Base-by-base conservation (phyloP, 2,888 invertebrate genomes). In the Chloroclysta siterata region DNA sequence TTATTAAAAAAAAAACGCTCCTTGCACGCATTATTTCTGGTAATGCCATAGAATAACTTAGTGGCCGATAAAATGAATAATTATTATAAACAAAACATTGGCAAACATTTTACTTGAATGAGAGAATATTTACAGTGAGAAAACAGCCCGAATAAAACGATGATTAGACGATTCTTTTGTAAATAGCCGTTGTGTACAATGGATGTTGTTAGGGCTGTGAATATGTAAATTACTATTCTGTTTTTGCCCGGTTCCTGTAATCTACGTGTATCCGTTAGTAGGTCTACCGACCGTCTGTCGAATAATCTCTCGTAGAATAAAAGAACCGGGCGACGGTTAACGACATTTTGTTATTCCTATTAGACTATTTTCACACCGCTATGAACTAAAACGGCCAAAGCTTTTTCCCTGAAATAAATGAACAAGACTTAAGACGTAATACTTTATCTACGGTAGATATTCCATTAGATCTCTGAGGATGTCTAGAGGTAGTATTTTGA, bases 191-290 rank as follows among this genome's bases (percentile, higher is more conserved):
- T 46, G 53, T 79, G 79, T 28, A 8, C 17, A 52, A 39, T 41
- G 79, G 33, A 81, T 78, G 85, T 83, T 79, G 83, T 83, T 82
- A 87, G 85, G 90, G 90, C 90, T 90, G 90, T 91, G 90, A 90
- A 88, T 87, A 85, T 87, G 81, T 87, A 85, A 76, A 84, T 81
- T 76, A 79, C 70, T 76, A 72, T 75, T 77, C 75, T 80, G 79
- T 81, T 78, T 74, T 83, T 76, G 69, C 10, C 36, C 81, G 76
- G 77, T 78, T 48, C 68, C 11, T 11, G 1, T 11, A 11, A 39
- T 39, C 36, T 39, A 11, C 36, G 6, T 39, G 11, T 11, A 11
- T 36, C 36, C 11, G 36, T 39, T 39, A 39, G 36, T 11, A 10
- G 33, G 33, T 39, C 36, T 39, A 39, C 36, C 8, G 36, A 39